phyloP scores from a whole-genome alignment of 23 tunicate species.

The Halocynthia aurantium region DNA sequence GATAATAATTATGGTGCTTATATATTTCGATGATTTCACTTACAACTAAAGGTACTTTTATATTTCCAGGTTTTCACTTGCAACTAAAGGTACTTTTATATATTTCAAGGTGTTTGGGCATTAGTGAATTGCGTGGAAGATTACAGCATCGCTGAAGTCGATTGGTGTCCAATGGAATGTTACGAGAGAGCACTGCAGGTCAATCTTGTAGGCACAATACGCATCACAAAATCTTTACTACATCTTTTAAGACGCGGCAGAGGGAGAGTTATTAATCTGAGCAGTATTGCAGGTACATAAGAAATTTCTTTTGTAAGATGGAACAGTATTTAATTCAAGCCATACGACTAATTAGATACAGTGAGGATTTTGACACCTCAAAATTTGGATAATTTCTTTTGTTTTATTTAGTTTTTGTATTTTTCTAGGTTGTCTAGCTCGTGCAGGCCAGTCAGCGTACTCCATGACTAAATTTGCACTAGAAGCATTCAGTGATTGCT shows the following conservation, averaged over 20 bases:
- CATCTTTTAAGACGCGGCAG: conserved; percentile 58
- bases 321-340: no score
- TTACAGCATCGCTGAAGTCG: conserved; percentile 91
- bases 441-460: conserved; percentile 83
- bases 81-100: no score
- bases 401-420: background rate
- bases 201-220: conserved; percentile 69
- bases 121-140: conserved; percentile 80
- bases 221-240: conserved; percentile 69
- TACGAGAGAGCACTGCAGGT: conserved; percentile 61
- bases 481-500: conserved; percentile 91
- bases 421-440: conserved; percentile 64
- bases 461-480: conserved; percentile 84
- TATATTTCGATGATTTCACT: no score
- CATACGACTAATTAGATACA: no score
- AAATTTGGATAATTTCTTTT: background rate
- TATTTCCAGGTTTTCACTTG: no score
- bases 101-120: conserved; percentile 77
- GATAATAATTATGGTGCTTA: no score
- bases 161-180: conserved; percentile 76
- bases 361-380: no score
- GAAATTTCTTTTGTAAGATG: background rate
- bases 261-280: conserved; percentile 80
- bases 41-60: no score
- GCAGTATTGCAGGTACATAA: conserved; percentile 67